These are phyloP conservation scores for Vireo griseus DNA, from an alignment of 2,797 vertebrate genomes.

Conservation along the genomic window DNA sequence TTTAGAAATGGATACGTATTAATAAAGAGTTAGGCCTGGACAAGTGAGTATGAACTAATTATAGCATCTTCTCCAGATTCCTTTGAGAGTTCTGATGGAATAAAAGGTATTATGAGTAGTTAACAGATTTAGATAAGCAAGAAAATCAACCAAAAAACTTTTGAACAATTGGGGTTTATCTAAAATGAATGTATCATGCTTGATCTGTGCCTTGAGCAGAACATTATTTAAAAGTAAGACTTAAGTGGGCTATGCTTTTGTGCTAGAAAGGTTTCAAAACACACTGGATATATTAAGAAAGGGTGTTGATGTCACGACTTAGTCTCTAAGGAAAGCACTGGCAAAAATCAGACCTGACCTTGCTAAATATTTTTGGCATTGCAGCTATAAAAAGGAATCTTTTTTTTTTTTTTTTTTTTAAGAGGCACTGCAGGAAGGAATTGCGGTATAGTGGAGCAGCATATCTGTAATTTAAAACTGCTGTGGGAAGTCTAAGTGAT, in stretches of 20 bases:
- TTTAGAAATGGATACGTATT: not conserved
- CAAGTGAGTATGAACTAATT: not conserved
- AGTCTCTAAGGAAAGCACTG: conserved; percentile 48
- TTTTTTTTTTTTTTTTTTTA: not conserved
- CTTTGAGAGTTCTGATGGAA: not conserved
- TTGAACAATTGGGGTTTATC: not conserved
- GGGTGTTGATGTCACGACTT: conserved; percentile 55
- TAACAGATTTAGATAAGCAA: not conserved
- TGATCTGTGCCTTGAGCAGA: not conserved
- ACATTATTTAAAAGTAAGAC: not conserved
- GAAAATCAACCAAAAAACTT: not conserved
- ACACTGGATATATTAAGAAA: conserved; percentile 38
- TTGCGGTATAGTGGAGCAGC: not conserved
- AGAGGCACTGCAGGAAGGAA: conserved; percentile 49
- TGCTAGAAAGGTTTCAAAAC: not conserved
- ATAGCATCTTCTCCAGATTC: not conserved
- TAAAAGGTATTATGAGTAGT: not conserved
- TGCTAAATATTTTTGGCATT: conserved; percentile 57
- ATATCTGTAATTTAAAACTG: conserved; percentile 39
- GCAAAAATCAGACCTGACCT: conserved; percentile 59
- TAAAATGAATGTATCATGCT: not conserved
- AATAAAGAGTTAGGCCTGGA: not conserved
- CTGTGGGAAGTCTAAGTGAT: conserved; percentile 11
- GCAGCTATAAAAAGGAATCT: conserved; percentile 49
- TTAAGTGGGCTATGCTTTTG: not conserved